Percentiles rank a stretch among this genome's conserved stretches.
Conservation (phyloP, 2,797 vertebrate species). For the Rhyacichthys aspro region DNA sequence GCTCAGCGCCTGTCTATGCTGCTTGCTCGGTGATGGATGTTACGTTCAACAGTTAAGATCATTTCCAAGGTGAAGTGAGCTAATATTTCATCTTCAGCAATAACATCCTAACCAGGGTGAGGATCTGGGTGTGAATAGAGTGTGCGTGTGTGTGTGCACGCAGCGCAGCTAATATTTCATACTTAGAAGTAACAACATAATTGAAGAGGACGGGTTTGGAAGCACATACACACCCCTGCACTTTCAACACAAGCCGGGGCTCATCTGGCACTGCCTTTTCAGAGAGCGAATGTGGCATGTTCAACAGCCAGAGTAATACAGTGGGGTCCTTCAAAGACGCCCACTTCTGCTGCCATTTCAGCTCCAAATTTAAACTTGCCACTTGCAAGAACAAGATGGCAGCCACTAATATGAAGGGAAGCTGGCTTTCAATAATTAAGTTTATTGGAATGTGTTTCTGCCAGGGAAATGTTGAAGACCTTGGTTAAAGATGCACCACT, state of each 20-base stretch:
- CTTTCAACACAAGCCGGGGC: conserved; percentile 28
- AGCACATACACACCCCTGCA: conserved; percentile 1
- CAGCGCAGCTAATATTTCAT: conserved; percentile 62
- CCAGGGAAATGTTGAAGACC: conserved; percentile 34
- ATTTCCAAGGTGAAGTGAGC: conserved; percentile 74
- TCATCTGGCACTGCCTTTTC: conserved; percentile 38
- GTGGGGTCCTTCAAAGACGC: conserved; percentile 50
- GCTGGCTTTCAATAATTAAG: conserved; percentile 50
- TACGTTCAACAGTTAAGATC: conserved; percentile 71
- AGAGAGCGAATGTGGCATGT: conserved; percentile 37
- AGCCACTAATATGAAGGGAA: conserved; percentile 35
- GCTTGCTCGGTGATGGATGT: conserved; percentile 75
- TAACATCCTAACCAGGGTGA: conserved; percentile 61
- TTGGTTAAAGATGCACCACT: conserved; percentile 39
- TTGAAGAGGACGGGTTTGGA: conserved; percentile 44
- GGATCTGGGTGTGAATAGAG: conserved; percentile 10
- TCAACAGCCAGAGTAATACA: conserved; percentile 45
- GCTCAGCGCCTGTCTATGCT: conserved; percentile 62
- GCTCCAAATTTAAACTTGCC: conserved; percentile 33
- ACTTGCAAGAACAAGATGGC: conserved; percentile 48
- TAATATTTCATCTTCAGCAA: conserved; percentile 74
- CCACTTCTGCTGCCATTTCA: conserved; percentile 34
- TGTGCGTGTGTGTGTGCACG: background rate
- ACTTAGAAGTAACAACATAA: conserved; percentile 63
- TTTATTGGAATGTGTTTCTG: conserved; percentile 35